Conservation (phyloP, 2,113 vertebrate genomes). For the Callorhinus ursinus region DNA sequence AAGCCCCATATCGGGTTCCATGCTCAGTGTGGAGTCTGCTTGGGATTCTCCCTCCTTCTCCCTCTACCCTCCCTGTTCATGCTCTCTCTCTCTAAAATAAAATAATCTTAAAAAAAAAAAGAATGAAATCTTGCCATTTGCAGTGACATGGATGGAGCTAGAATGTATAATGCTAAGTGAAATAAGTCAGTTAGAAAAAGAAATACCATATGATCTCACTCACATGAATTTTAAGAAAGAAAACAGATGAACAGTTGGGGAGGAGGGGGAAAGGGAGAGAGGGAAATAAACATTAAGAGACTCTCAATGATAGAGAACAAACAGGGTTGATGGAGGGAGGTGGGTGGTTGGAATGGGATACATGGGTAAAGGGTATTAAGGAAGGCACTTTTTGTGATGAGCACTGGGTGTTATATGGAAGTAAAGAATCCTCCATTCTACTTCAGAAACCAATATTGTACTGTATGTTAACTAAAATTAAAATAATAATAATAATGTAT, state of each 20-base stretch:
- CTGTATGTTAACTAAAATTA: background rate
- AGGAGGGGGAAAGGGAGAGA: background rate
- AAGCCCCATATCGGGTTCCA: too few relatives aligned
- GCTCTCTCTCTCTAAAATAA: too few relatives aligned
- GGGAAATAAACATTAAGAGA: background rate
- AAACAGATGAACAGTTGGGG: background rate
- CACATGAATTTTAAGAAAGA: too few relatives aligned
- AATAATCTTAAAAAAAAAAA: too few relatives aligned
- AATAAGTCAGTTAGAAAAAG: too few relatives aligned
- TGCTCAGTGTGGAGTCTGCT: too few relatives aligned
- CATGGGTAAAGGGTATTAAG: background rate
- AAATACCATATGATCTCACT: too few relatives aligned
- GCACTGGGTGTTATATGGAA: background rate
- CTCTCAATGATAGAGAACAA: background rate
- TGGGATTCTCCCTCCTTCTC: too few relatives aligned
- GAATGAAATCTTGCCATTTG: too few relatives aligned
- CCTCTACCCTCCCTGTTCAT: too few relatives aligned
- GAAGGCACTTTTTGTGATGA: background rate
- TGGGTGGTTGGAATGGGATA: background rate
- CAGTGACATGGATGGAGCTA: too few relatives aligned
- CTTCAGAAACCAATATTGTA: background rate
- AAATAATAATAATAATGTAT: slow-evolving; percentile 58
- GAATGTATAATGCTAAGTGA: too few relatives aligned
- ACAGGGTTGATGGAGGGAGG: background rate
- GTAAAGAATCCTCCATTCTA: background rate